phyloP scores from a whole-genome alignment of 2,797 vertebrate genomes.

The Pempheris klunzingeri region DNA sequence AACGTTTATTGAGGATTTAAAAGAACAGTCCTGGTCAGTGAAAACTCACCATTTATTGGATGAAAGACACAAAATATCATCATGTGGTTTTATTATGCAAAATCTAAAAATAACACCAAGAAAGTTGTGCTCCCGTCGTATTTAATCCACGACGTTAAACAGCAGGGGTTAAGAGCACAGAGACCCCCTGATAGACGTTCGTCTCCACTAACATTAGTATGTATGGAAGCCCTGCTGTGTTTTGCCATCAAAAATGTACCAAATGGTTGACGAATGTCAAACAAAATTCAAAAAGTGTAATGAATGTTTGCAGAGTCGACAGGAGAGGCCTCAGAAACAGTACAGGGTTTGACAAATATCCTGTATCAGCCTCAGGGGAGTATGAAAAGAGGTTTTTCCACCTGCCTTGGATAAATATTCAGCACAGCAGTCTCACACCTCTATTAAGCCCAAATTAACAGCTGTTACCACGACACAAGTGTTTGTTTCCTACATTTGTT shows the following conservation, averaged over 20 bases:
- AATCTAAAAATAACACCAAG: neutral
- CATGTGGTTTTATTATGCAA: neutral
- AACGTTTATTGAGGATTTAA: neutral
- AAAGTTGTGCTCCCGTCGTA: neutral
- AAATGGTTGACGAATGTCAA: neutral
- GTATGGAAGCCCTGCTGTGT: neutral
- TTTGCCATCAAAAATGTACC: neutral
- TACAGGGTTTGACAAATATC: slow-evolving; percentile 41
- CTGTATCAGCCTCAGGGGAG: slow-evolving; percentile 46
- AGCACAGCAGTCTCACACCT: slow-evolving; percentile 19
- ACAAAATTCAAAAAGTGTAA: neutral
- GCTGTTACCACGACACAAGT: neutral
- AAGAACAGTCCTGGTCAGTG: neutral
- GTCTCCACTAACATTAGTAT: neutral
- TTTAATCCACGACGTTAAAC: neutral
- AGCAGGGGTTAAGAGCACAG: neutral
- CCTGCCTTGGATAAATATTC: slow-evolving; percentile 39
- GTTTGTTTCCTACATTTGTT: neutral
- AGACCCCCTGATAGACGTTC: neutral
- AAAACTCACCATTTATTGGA: neutral
- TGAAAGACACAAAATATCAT: neutral
- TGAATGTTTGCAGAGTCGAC: neutral
- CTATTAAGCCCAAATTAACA: neutral
- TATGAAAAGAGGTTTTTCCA: slow-evolving; percentile 24
- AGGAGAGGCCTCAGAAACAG: slow-evolving; percentile 31